Base-by-base conservation (phyloP, 2,888 invertebrate genomes). In the Aphidoletes aphidimyza region DNA sequence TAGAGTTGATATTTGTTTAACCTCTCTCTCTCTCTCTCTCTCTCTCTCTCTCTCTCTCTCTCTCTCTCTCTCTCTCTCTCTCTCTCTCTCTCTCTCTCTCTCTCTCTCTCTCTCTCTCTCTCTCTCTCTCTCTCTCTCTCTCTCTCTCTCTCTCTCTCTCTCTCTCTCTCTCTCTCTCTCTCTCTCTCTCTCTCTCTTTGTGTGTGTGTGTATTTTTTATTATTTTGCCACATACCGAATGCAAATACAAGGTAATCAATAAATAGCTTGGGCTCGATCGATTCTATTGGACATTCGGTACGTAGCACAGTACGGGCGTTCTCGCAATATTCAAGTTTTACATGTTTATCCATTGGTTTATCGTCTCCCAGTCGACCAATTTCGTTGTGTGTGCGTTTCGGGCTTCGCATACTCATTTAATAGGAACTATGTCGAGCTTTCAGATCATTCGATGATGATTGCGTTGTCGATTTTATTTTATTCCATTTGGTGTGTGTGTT, bases 381-480 rank as follows among this genome's bases (percentile, higher is more conserved):
- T 42, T 42, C 14, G 42, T 14, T 14, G 14, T 42, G 47, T 19
- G 19, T 47, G 11, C 19, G 47, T 47, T 19, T 54, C 26, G 5
- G 3, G 1, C 30, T 69, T 69, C n/a, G n/a, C n/a, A n/a, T 17
- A 30, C 69, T 69, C 69, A 69, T 69, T 69, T 69, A 69, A 69
- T 69, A 69, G 34, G 34, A 69, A 69, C 69, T 69, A 69, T 69
- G 69, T 69, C 69, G 69, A 69, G 69, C 69, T 69, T 69, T 69
- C n/a, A 1, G 69, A 42, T 42, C 42, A 42, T 14, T 42, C n/a
- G n/a, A n/a, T n/a, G 19, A 69, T 30, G 19, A 69, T 30, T 69
- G 9, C 69, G 30, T 69, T 14, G 69, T 69, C 69, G 69, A 69
- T 69, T n/a, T n/a, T n/a, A n/a, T n/a, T n/a, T 69, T 69, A 54